Base-by-base conservation (phyloP, 1,140 invertebrate genomes). In the Rhizoglyphus robini region DNA sequence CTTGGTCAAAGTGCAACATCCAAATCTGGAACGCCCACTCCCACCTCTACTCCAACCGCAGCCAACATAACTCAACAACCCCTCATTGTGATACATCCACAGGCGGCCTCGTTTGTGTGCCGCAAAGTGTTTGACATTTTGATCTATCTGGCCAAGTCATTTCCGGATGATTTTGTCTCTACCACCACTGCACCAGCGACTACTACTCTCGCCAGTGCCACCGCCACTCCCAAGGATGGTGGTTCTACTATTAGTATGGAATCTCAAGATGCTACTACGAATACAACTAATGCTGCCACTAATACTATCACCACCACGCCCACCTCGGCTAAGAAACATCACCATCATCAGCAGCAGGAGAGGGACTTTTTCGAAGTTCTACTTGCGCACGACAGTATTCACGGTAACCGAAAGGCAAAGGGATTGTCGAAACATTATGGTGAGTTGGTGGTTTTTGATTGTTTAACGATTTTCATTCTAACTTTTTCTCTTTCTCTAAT, bases 111-210 rank as follows among this genome's bases (percentile, higher is more conserved):
- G 4, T 82, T 88, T 29, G 87, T 91, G 73, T 79, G 71, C 71
- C 80, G 84, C 62, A 88, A 92, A 76, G 85, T 88, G 0, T 73
- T 92, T 41, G 89, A 93, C 69, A 76, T 88, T 27, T 75, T 93
- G 23, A 88, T 88, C 68, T 86, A 86, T 20, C 74, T 93, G 67
- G 87, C 88, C 8, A 90, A 88, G 75, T 84, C 83, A 71, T 90
- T 90, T 73, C 86, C 88, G 13, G 80, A 81, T 65, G 86, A 88
- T 67, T 88, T 92, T 70, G 79, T 90, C 63, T 88, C 88, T 41
- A 75, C 81, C 0, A 74, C 75, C 69, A 72, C 72, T 5, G 72
- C 30, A 69, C 72, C 62, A 20, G 57, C 81, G 64, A 77, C 77
- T n/a, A 79, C 80, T 66, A 80, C 81, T 8, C 69, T 70, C 27